Evolutionary conservation across 2,797 vertebrate genomes (phyloP), one percentile per base, ranked within the genome.

Genomic region (Odontamblyopus lacepedii): DNA sequence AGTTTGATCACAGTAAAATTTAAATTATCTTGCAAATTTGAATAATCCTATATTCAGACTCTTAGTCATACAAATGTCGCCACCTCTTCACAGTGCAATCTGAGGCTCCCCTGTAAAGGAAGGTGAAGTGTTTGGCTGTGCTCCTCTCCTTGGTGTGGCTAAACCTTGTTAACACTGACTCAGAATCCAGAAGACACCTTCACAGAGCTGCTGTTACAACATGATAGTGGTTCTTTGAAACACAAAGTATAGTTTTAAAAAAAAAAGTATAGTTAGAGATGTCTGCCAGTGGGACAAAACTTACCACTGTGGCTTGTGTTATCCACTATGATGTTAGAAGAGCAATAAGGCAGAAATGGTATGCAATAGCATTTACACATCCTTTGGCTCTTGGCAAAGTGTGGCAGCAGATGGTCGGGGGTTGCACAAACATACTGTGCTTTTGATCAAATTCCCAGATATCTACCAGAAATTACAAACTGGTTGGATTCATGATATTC

Each of bases 121-220:
- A 92, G 92, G 90, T 82, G 71, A 75, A 81, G 83, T 65, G 85
- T 87, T 85, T 38, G 60, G 84, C 75, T 76, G 59, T 1, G 72
- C 9, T 18, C 6, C 30, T 81, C 86, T 81, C 19, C 0, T 8
- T 86, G 85, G 85, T 83, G 48, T 81, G 86, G 84, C 82, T 75
- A 78, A 70, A 82, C 83, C 80, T 75, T 89, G 88, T 89, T 88
- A 87, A 83, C 79, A 75, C 51, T 4, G 44, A 29, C 16, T 35
- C 16, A 62, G 18, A 59, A 18, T 32, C 15, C 30, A 62, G 18
- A 76, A 69, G 60, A 82, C 67, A 74, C 29, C 75, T 56, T 82
- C 73, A 79, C 78, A 67, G 73, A 53, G 78, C 71, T 79, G 73
- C 73, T 27, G 19, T 74, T 73, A 32, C 41, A 76, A 77, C 73